Evolutionary conservation across 2,113 vertebrate species (phyloP), one percentile per base, ranked within the genome.

Genomic region (Cebidichthys violaceus): DNA sequence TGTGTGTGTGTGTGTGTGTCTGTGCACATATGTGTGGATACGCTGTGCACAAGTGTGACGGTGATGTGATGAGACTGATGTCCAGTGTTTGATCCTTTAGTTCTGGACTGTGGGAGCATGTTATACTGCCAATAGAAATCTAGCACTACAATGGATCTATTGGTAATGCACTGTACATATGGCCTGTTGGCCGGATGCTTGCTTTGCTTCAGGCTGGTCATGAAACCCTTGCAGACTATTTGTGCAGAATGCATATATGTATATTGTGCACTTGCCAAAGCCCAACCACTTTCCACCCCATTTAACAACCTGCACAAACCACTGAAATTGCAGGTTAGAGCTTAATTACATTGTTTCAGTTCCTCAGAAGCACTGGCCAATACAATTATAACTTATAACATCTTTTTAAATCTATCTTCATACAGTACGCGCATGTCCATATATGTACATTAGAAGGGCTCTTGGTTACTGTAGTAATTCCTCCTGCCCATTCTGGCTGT

Each of bases 61-160:
- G 66, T 83, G 84, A 91, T 92, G 78, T 69, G 81, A 88, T 76
- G 77, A 81, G 86, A 89, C 84, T 81, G 67, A 85, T 79, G 83
- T 80, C 82, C 70, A 65, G 14, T 67, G 52, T 91, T 87, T 84
- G 84, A 90, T 90, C 79, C 35, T 39, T 81, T 79, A 41, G 45
- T 81, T 77, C 52, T 71, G 67, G 75, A 77, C 66, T 47, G 61
- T 52, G 13, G 45, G 54, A 62, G 20, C 66, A 60, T 78, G 55
- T 86, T 75, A 70, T 72, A 62, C 45, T 73, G 70, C 24, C 80
- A 86, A 75, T 79, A 74, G 55, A 85, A 83, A 71, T 60, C 17
- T 39, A 60, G 20, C 9, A 9, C 22, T 33, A 17, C 18, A 47
- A 39, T 50, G 41, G 41, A 50, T 60, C 2, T 11, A 22, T 15